Percentiles rank a stretch among this genome's conserved stretches.
Evolutionary conservation across 2,888 invertebrate genomes (phyloP).

Genomic region (Lepidonotus clava): DNA sequence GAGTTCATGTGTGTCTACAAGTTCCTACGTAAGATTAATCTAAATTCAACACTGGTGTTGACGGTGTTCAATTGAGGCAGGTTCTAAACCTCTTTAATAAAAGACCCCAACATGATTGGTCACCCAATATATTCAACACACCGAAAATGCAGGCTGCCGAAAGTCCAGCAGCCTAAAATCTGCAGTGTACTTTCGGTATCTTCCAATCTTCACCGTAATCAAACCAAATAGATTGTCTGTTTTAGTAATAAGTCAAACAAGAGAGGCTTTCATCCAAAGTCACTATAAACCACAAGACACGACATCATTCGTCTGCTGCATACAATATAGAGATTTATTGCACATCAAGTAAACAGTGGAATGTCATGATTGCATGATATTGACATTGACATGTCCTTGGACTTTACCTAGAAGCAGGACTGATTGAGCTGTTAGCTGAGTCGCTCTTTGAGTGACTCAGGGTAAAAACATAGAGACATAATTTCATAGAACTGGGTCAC

Average conservation of each 20-base stretch:
- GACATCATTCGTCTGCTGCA: background rate
- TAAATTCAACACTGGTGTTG: too few relatives aligned
- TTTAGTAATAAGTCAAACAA: background rate
- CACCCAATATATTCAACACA: too few relatives aligned
- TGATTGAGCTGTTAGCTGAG: too few relatives aligned
- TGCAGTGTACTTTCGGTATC: background rate
- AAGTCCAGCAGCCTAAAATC: background rate
- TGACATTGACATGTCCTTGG: background rate
- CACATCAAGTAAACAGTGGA: background rate
- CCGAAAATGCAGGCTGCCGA: background rate
- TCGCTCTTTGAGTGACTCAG: too few relatives aligned
- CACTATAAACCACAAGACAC: background rate
- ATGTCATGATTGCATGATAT: background rate
- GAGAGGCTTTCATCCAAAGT: background rate
- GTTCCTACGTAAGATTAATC: too few relatives aligned
- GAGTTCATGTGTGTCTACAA: too few relatives aligned
- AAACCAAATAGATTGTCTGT: background rate
- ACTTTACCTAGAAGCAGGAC: too few relatives aligned
- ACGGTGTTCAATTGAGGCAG: too few relatives aligned
- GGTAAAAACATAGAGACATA: too few relatives aligned
- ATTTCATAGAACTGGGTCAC: too few relatives aligned
- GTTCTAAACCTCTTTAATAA: too few relatives aligned
- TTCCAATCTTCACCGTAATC: background rate
- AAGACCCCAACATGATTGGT: too few relatives aligned
- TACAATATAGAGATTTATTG: conserved; percentile 31